Percentiles rank a stretch among this genome's conserved stretches.
These are phyloP conservation scores for Hemaris fuciformis DNA, from an alignment of 2,888 invertebrate genomes.

Conservation along the genomic window DNA sequence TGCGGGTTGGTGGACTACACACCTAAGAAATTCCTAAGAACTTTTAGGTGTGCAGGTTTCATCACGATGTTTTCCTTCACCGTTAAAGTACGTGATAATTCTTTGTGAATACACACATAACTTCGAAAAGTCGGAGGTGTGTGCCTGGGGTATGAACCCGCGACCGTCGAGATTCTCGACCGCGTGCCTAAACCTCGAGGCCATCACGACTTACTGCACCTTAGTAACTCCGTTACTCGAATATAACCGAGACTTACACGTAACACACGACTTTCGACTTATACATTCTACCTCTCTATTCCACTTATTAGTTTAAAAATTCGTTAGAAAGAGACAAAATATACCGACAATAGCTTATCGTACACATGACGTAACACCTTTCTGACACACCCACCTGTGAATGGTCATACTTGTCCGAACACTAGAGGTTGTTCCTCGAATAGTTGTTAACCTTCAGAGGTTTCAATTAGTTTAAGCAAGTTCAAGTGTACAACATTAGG, in stretches of 20 bases:
- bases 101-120: too few relatives aligned
- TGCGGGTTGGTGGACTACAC: too few relatives aligned
- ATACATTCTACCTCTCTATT: background rate
- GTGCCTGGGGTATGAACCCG: too few relatives aligned
- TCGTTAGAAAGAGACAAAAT: background rate
- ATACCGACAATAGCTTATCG: background rate
- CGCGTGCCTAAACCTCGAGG: too few relatives aligned
- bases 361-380: background rate
- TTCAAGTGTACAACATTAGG: background rate
- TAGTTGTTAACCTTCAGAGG: background rate
- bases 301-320: background rate
- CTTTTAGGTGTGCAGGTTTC: too few relatives aligned
- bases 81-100: too few relatives aligned
- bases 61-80: too few relatives aligned
- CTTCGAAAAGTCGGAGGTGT: too few relatives aligned
- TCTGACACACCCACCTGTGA: conserved; percentile 3
- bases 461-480: background rate
- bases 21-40: too few relatives aligned
- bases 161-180: too few relatives aligned
- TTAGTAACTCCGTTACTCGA: too few relatives aligned
- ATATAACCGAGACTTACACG: background rate
- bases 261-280: background rate
- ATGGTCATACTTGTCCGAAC: background rate
- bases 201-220: too few relatives aligned
- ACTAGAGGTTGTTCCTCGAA: background rate